A percentile compares a stretch with the other conserved stretches of the same genome.
These are phyloP conservation scores for Prorops nasuta DNA, from an alignment of 1,140 invertebrate species.

Conservation along the genomic window DNA sequence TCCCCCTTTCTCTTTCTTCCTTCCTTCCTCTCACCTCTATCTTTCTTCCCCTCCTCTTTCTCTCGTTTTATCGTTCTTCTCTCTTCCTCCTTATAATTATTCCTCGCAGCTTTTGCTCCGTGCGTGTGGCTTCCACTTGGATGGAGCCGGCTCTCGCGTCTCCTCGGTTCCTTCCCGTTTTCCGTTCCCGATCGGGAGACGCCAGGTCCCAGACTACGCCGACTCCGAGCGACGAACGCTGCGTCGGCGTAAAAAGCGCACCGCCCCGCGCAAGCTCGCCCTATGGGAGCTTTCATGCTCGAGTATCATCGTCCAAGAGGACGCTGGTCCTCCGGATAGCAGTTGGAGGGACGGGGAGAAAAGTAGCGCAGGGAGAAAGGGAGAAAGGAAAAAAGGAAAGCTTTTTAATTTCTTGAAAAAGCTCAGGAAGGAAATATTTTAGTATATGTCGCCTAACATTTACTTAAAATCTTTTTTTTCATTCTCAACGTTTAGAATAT, in stretches of 20 bases:
- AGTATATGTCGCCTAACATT: too few species aligned
- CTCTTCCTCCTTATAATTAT: not conserved
- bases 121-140: too few species aligned
- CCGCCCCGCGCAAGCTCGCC: constrained; percentile 35
- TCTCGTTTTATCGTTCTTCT: not conserved
- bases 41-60: constrained; percentile 2
- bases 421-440: not conserved
- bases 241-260: constrained; percentile 40
- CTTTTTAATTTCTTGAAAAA: too few species aligned
- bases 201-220: constrained; percentile 43
- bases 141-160: too few species aligned
- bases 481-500: too few species aligned
- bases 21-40: not conserved
- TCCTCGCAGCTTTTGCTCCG: not conserved
- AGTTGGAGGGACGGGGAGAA: not conserved
- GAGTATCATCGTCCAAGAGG: not conserved
- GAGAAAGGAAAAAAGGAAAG: not conserved
- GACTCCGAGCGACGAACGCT: constrained; percentile 34
- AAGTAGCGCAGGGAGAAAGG: not conserved
- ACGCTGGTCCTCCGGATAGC: not conserved
- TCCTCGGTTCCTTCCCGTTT: constrained; percentile 18
- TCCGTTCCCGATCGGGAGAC: constrained; percentile 39
- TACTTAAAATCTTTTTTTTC: too few species aligned
- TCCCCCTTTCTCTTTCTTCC: not conserved
- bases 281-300: not conserved